Evolutionary conservation across 1,140 invertebrate species (phyloP).

Genomic region (Aphaenogaster ashmeadi): DNA sequence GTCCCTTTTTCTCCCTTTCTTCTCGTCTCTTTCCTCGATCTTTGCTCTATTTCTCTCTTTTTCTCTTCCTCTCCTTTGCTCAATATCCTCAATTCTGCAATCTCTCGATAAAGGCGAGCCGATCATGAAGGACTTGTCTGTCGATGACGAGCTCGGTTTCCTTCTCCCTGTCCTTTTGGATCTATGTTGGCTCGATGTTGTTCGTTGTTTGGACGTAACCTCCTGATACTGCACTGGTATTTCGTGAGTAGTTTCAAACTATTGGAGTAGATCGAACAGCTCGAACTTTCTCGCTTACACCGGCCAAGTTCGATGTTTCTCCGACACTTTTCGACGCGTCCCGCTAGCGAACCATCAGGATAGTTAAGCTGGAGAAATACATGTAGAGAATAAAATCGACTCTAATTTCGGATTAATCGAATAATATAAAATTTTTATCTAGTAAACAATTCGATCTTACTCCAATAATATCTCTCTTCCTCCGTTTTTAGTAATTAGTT

Average conservation of each 20-base stretch:
- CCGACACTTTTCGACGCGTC: conserved; percentile 41
- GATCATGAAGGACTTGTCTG: conserved; percentile 55
- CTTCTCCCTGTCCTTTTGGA: conserved; percentile 35
- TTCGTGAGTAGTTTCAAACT: conserved; percentile 51
- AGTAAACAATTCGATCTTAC: background rate
- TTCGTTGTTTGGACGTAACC: conserved; percentile 51
- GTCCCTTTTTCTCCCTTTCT: conserved; percentile 60
- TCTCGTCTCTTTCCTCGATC: conserved; percentile 28
- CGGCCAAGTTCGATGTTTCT: conserved; percentile 48
- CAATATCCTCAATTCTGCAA: conserved; percentile 36
- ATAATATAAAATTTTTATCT: background rate
- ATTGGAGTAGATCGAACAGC: conserved; percentile 56
- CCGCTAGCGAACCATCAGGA: conserved; percentile 38
- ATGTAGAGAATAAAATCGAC: conserved; percentile 14
- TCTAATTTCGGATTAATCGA: background rate
- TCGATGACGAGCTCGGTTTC: conserved; percentile 58
- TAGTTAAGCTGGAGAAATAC: background rate
- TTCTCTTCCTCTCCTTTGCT: conserved; percentile 34
- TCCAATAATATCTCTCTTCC: background rate
- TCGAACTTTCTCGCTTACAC: conserved; percentile 47
- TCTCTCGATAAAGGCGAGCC: conserved; percentile 65
- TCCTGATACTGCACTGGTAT: conserved; percentile 42
- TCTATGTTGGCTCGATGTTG: conserved; percentile 19
- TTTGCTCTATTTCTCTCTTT: conserved; percentile 43
- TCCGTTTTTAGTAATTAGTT: background rate